phyloP scores from a whole-genome alignment of 2,888 invertebrate genomes.

The Aricia artaxerxes region DNA sequence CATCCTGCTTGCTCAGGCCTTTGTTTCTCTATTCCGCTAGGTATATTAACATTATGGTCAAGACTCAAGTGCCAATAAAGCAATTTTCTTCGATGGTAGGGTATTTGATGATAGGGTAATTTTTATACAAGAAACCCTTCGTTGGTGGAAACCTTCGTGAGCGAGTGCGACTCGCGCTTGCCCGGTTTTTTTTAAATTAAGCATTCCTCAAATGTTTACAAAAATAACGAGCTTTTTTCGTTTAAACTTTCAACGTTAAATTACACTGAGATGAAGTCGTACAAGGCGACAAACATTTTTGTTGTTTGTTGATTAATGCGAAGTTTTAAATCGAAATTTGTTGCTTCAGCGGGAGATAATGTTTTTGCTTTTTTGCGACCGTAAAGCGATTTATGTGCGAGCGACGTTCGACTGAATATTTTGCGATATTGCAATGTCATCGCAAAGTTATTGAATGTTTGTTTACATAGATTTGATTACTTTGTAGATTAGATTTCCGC shows the following conservation, averaged over 20 bases:
- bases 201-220: slow-evolving; percentile 38
- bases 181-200: slow-evolving; percentile 32
- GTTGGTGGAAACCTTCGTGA: not conserved
- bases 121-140: not conserved
- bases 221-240: slow-evolving; percentile 38
- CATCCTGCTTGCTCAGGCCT: too few species aligned
- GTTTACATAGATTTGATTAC: too few species aligned
- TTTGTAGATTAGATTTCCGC: too few species aligned
- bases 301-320: slow-evolving; percentile 17
- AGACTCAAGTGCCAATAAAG: too few species aligned
- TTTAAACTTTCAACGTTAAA: slow-evolving; percentile 34
- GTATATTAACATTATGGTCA: too few species aligned
- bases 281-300: slow-evolving; percentile 28
- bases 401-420: not conserved
- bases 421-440: not conserved
- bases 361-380: not conserved
- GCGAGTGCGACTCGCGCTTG: slow-evolving; percentile 6
- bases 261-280: slow-evolving; percentile 18
- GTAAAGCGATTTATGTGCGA: not conserved
- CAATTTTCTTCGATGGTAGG: too few species aligned
- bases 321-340: slow-evolving; percentile 14
- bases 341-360: slow-evolving; percentile 12
- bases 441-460: not conserved
- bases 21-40: too few species aligned
- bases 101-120: too few species aligned